A percentile compares a stretch with the other conserved stretches of the same genome.
Evolutionary conservation across 2,113 vertebrate genomes (phyloP).

Genomic region (Coregonus clupeaformis): DNA sequence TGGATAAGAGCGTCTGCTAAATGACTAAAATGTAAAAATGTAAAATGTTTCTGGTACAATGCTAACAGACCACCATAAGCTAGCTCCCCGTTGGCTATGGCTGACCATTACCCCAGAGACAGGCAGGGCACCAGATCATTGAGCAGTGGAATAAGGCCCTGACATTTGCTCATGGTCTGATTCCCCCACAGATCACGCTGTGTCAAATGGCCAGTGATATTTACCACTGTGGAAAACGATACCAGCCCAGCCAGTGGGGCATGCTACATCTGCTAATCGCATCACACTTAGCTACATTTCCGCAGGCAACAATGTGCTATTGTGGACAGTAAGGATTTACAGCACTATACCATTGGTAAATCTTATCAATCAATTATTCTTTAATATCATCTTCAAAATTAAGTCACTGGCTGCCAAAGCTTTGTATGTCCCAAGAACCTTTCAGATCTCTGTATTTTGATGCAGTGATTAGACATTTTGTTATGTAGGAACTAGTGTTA

Average conservation of each 20-base stretch:
- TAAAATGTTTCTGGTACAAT: background rate
- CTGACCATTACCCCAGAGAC: background rate
- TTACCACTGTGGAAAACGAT: conserved; percentile 8
- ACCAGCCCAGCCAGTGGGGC: background rate
- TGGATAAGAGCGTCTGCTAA: too few species aligned
- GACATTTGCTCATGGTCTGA: conserved; percentile 9
- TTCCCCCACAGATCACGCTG: conserved; percentile 2
- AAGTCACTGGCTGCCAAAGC: too few species aligned
- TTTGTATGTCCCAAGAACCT: too few species aligned
- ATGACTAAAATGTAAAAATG: too few species aligned
- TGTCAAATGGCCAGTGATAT: conserved; percentile 5
- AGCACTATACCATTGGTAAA: too few species aligned
- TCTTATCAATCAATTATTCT: too few species aligned
- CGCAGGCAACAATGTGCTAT: background rate
- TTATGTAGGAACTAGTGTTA: too few species aligned
- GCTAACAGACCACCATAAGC: conserved; percentile 3
- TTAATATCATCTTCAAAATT: too few species aligned
- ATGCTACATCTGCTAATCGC: background rate
- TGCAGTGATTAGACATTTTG: too few species aligned
- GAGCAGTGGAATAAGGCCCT: conserved; percentile 13
- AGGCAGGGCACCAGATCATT: conserved; percentile 1
- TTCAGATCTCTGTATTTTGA: too few species aligned
- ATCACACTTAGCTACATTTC: background rate
- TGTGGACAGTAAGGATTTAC: too few species aligned
- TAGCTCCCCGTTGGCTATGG: conserved; percentile 1